These are phyloP conservation scores for Macropis europaea DNA, from an alignment of 2,888 invertebrate species.

Conservation along the genomic window DNA sequence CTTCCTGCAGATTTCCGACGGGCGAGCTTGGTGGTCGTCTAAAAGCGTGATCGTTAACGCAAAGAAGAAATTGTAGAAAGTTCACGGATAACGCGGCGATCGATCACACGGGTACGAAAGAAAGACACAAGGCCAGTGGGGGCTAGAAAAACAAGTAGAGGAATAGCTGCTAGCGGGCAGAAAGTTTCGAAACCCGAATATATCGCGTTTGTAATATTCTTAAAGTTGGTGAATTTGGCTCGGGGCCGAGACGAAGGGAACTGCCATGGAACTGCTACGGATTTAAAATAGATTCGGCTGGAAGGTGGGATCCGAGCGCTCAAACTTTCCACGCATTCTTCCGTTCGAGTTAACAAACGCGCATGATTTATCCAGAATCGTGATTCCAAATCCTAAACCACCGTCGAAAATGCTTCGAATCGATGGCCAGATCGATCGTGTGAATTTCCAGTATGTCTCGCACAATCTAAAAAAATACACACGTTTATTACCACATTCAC, in stretches of 20 bases:
- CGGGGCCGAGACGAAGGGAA: constrained; percentile 16
- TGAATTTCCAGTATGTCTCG: too few relatives aligned
- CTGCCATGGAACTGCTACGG: background rate
- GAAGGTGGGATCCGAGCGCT: background rate
- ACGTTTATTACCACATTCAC: too few relatives aligned
- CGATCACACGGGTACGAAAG: too few relatives aligned
- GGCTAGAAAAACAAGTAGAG: constrained; percentile 3
- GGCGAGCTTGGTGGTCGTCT: too few relatives aligned
- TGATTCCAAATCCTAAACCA: background rate
- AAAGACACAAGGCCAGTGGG: background rate
- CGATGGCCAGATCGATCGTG: too few relatives aligned
- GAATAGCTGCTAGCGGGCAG: too few relatives aligned
- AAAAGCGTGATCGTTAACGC: too few relatives aligned
- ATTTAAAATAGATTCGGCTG: constrained; percentile 1
- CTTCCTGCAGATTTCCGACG: too few relatives aligned
- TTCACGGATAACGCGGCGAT: too few relatives aligned
- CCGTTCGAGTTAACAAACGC: background rate
- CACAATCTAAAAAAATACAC: too few relatives aligned
- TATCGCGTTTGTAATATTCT: constrained; percentile 15
- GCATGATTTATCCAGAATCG: constrained; percentile 7
- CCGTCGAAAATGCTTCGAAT: too few relatives aligned
- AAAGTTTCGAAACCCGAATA: constrained; percentile 7
- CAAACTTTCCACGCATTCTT: constrained; percentile 3
- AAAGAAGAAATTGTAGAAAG: too few relatives aligned
- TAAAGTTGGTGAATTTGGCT: constrained; percentile 20